Conservation (phyloP, 2,888 invertebrate genomes). For the Balanococcus diminutus region DNA sequence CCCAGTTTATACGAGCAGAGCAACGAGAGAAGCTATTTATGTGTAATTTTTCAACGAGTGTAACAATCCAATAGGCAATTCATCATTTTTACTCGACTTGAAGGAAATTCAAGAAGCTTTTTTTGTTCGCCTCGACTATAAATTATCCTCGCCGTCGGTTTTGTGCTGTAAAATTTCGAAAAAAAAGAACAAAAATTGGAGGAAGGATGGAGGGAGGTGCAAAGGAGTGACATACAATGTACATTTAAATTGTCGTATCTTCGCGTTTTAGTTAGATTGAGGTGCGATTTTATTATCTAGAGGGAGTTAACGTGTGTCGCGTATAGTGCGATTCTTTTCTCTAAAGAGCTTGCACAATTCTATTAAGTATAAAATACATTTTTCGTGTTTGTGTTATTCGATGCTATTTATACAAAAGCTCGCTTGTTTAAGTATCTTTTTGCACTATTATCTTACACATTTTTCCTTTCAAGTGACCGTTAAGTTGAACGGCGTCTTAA, state of each 20-base stretch:
- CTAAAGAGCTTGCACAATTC: neutral
- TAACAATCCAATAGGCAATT: conserved; percentile 3
- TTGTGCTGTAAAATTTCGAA: neutral
- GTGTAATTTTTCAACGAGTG: conserved; percentile 6
- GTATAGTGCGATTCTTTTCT: neutral
- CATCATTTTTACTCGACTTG: conserved; percentile 11
- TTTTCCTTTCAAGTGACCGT: neutral
- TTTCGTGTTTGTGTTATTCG: neutral
- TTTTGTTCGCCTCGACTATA: neutral
- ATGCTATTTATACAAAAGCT: neutral
- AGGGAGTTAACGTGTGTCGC: neutral
- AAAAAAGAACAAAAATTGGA: neutral
- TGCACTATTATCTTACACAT: conserved; percentile 15
- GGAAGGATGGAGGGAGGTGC: neutral
- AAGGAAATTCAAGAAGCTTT: neutral
- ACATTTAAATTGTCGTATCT: neutral
- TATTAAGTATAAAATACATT: neutral
- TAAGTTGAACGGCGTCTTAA: neutral
- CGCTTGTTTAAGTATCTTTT: neutral
- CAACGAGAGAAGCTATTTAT: neutral
- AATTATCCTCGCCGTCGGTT: neutral
- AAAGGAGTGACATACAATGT: neutral
- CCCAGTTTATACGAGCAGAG: neutral
- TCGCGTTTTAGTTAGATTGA: neutral
- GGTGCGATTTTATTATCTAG: neutral